Evolutionary conservation across 2,888 invertebrate genomes (phyloP), one percentile per base, ranked within the genome.

Genomic region (Torymus tubicola): DNA sequence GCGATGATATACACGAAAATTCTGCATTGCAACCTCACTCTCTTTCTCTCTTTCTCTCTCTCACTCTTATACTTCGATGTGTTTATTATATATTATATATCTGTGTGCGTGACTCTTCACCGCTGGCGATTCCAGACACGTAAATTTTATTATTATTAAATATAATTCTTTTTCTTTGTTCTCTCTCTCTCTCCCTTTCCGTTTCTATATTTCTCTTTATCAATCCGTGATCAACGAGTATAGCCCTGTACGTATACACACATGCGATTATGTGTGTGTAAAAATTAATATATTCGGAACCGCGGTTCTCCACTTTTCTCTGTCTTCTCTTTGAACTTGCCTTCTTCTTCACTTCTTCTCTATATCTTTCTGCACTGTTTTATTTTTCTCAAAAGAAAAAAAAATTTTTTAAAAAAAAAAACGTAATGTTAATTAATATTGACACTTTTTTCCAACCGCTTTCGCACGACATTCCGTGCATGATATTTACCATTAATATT

Each of bases 381-480:
- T 50, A 71, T 61, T 52, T 74, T 72, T 74, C 16, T 12, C 24
- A 55, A 12, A 61, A 61, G 52, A 65, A 67, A 21, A 31, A 50
- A n/a, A 58, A 53, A 52, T 24, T 12, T n/a, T n/a, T n/a, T n/a
- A n/a, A n/a, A n/a, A n/a, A 70, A n/a, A 63, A 14, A 60, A 68
- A n/a, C 24, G 10, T n/a, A 42, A 42, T 42, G 42, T 60, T 61
- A 42, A 42, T 52, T 60, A 70, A n/a, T 18, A n/a, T 24, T n/a
- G 16, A 61, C 13, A 75, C 53, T 68, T 14, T 55, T 18, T 63
- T 31, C 69, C 52, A 69, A 31, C 18, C 12, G 76, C 76, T 76
- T 76, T 55, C 57, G 71, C 71, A 78, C 71, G 69, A 73, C 12
- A 31, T 58, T 74, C 50, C 64, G 63, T 79, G 79, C 69, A 74